These are phyloP conservation scores for Alloscopus bannaensis DNA, from an alignment of 2,888 invertebrate genomes.

Conservation along the genomic window DNA sequence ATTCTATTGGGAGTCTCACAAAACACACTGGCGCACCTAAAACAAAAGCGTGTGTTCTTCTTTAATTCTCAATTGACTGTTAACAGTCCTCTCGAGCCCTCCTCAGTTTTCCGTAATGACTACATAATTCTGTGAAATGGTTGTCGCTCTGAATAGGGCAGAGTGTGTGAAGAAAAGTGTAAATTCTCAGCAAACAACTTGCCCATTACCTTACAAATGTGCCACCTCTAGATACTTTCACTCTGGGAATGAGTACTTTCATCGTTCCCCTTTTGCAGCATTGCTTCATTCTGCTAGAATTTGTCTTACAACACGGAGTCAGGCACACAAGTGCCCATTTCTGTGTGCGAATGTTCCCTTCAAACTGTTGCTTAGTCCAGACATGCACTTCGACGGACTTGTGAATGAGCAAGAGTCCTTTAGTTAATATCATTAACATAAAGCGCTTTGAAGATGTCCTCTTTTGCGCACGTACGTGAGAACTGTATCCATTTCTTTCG, in stretches of 20 bases:
- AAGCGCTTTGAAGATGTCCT: neutral
- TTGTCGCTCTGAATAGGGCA: neutral
- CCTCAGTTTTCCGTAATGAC: neutral
- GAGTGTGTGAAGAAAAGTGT: neutral
- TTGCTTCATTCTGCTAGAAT: too few relatives aligned
- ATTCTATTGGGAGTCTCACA: neutral
- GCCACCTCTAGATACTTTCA: neutral
- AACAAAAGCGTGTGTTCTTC: neutral
- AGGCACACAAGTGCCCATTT: too few relatives aligned
- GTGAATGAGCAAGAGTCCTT: neutral
- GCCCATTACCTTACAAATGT: neutral
- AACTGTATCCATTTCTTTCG: neutral
- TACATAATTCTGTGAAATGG: neutral
- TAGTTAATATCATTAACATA: slow-evolving; percentile 11
- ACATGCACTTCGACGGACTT: neutral
- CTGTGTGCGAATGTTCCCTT: too few relatives aligned
- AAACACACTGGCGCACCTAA: neutral
- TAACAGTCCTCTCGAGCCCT: too few relatives aligned
- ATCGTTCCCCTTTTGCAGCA: neutral
- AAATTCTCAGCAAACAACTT: too few relatives aligned
- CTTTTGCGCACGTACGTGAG: neutral
- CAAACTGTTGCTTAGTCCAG: neutral
- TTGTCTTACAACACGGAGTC: too few relatives aligned
- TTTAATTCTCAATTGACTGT: neutral
- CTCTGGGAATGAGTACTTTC: neutral